Base-by-base conservation (phyloP, 2,888 invertebrate genomes). In the Deilephila elpenor region DNA sequence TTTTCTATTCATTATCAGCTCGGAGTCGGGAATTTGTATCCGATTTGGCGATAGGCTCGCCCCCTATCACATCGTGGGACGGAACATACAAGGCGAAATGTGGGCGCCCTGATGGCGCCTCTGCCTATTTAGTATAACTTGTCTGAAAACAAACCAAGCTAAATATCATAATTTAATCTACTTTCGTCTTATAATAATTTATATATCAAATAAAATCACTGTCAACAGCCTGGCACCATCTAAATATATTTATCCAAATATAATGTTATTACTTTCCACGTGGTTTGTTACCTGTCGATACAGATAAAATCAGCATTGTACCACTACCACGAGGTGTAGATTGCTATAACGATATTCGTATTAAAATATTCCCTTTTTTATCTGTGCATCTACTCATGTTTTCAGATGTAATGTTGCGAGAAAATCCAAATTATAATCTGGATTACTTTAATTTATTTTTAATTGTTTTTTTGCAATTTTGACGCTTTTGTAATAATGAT, bases 331-430 rank as follows among this genome's bases (percentile, higher is more conserved):
- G 37, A 67, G 75, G 81, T 78, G 80, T 82, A 80, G 80, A 83
- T 81, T 81, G 80, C 77, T n/a, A 59, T 73, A 2, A 56, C 34
- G 70, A 70, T 80, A 83, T 80, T 73, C 72, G 56, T 17, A 67
- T 67, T 67, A 67, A 67, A 51, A 51, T 67, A 7, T 25, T 67
- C 14, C 56, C n/a, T 56, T 17, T n/a, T 29, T 59, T 8, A 17
- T 67, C 25, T 25, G 20, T n/a, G 56, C 56, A 56, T 56, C n/a
- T 67, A 51, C 67, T 67, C 51, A 51, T 51, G 67, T 67, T 67
- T 67, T 8, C 20, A 44, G 44, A 17, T 51, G 25, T 11, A 51
- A 67, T 44, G 37, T 20, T 44, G 14, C 64, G 64, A 14, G 37
- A 44, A 5, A 20, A 64, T 44, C 5, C 8, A n/a, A 19, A 56